These are phyloP conservation scores for Tromatobia lineatoria DNA, from an alignment of 2,888 invertebrate species.

Conservation along the genomic window DNA sequence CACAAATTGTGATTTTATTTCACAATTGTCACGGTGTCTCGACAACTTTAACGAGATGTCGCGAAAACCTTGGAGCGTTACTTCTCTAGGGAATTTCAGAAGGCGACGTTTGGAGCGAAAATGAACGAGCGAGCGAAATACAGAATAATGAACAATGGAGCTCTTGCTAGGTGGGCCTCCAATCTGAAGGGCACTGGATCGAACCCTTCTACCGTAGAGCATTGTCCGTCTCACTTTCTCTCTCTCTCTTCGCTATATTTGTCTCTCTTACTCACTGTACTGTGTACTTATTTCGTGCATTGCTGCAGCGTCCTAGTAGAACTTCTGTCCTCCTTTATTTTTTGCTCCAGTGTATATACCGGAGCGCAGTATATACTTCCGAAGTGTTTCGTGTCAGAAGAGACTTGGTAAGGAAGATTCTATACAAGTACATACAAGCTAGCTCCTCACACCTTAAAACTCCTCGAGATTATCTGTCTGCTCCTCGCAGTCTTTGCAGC, in stretches of 20 bases:
- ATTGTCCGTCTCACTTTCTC: conserved; percentile 73
- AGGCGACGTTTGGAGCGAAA: conserved; percentile 31
- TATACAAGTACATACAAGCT: conserved; percentile 35
- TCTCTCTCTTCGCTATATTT: conserved; percentile 21
- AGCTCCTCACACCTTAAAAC: conserved; percentile 37
- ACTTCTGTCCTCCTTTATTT: conserved; percentile 38
- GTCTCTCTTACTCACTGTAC: conserved; percentile 26
- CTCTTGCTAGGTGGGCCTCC: conserved; percentile 70
- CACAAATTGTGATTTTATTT: background rate
- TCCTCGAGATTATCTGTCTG: conserved; percentile 62
- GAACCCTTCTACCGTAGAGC: conserved; percentile 75
- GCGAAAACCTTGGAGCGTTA: conserved; percentile 20
- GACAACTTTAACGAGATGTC: conserved; percentile 17
- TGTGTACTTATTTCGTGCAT: conserved; percentile 38
- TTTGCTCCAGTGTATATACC: conserved; percentile 8
- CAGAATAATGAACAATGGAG: conserved; percentile 60
- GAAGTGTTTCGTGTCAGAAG: conserved; percentile 51
- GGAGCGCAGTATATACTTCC: conserved; percentile 12
- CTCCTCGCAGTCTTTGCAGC: conserved; percentile 43
- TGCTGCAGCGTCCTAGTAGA: conserved; percentile 33
- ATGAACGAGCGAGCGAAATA: conserved; percentile 49
- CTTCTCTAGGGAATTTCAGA: conserved; percentile 31
- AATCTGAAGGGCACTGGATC: conserved; percentile 83
- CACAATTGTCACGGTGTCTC: background rate
- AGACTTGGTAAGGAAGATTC: conserved; percentile 28